Conservation (phyloP, 2,113 vertebrate species). For the Apus apus region DNA sequence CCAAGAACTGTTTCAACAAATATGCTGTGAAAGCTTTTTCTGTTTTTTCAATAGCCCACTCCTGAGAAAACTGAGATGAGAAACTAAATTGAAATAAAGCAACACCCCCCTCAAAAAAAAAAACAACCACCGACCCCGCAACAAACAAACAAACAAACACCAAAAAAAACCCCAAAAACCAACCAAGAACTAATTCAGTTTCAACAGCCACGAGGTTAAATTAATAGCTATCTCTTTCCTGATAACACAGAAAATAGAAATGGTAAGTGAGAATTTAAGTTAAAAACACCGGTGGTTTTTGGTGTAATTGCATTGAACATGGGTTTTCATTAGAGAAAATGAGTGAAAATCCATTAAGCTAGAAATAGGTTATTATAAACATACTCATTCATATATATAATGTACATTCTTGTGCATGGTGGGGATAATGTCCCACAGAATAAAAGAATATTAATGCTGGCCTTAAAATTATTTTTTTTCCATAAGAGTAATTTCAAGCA, state of each 20-base stretch:
- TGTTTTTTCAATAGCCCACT: not conserved
- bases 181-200: not conserved
- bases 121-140: too few relatives aligned
- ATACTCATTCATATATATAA: not conserved
- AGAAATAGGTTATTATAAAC: not conserved
- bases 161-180: not conserved
- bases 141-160: too few relatives aligned
- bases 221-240: not conserved
- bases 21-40: not conserved
- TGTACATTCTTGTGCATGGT: not conserved
- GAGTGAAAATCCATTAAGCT: not conserved
- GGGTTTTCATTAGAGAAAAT: slow-evolving; percentile 15
- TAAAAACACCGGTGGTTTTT: not conserved
- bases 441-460: not conserved
- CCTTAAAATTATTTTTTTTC: not conserved
- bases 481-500: not conserved
- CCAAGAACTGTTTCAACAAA: not conserved
- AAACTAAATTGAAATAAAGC: not conserved
- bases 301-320: not conserved
- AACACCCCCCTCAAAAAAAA: too few relatives aligned
- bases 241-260: not conserved
- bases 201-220: not conserved
- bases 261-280: not conserved
- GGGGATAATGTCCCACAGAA: not conserved
- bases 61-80: not conserved